phyloP scores from a whole-genome alignment of 1,140 invertebrate genomes.

The Drosophila nikananu region DNA sequence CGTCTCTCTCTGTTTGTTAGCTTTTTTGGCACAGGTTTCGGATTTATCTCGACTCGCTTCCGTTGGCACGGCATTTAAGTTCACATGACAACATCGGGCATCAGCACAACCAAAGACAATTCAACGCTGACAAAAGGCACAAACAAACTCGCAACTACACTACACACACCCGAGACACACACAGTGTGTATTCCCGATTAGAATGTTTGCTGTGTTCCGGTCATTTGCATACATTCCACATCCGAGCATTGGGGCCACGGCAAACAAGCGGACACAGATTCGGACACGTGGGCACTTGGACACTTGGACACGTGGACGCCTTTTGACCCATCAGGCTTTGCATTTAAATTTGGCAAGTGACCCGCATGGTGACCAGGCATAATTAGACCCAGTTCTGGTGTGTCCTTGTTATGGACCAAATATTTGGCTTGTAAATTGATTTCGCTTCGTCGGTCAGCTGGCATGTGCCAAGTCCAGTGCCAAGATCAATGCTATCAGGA shows the following conservation, averaged over 20 bases:
- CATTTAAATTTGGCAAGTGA: conserved; percentile 60
- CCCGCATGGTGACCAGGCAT: conserved; percentile 60
- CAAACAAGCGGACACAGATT: conserved; percentile 8
- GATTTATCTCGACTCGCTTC: conserved; percentile 10
- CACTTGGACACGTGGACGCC: conserved; percentile 49
- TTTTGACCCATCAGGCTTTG: conserved; percentile 47
- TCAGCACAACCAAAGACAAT: conserved; percentile 12
- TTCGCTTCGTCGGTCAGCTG: conserved; percentile 1
- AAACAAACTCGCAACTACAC: conserved; percentile 12
- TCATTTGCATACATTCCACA: conserved; percentile 41
- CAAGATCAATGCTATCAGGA: conserved; percentile 10
- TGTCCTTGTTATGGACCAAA: conserved; percentile 43
- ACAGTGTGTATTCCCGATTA: conserved; percentile 50
- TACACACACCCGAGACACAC: background rate
- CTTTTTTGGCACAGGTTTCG: conserved; percentile 11
- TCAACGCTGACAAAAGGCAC: conserved; percentile 31
- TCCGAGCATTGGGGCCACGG: conserved; percentile 6
- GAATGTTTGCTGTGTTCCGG: conserved; percentile 46
- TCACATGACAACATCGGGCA: conserved; percentile 15
- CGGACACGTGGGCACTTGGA: conserved; percentile 57
- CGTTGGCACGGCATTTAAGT: conserved; percentile 22
- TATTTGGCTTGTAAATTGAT: conserved; percentile 54
- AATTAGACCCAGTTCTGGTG: conserved; percentile 43
- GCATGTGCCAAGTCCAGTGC: conserved; percentile 10
- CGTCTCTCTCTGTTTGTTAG: background rate